Conservation (phyloP, 2,797 vertebrate genomes). For the Manis javanica region DNA sequence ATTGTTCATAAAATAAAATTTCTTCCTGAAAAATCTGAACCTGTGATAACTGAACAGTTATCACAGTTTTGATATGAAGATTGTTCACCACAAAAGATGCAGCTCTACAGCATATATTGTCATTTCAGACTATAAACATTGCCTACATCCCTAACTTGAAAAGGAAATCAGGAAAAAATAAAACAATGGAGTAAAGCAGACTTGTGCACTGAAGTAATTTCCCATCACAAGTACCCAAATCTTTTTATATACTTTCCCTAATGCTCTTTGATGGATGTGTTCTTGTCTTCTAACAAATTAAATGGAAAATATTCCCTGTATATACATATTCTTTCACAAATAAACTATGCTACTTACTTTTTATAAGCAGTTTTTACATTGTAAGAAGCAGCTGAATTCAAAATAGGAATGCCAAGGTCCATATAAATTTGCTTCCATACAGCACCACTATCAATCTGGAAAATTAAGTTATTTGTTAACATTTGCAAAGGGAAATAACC, state of each 20-base stretch:
- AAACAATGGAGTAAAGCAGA: not conserved
- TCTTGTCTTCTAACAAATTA: constrained; percentile 10
- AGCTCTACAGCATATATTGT: not conserved
- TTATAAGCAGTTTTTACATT: constrained; percentile 99
- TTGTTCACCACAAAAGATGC: not conserved
- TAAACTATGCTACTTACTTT: constrained; percentile 91
- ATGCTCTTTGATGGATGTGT: not conserved
- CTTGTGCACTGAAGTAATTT: not conserved
- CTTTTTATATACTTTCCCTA: not conserved
- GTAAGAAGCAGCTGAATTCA: constrained; percentile 99
- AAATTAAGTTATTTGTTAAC: constrained; percentile 80
- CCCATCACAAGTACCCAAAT: not conserved
- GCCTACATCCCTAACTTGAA: not conserved
- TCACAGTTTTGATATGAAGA: not conserved
- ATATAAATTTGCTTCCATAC: constrained; percentile 99
- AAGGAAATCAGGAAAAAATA: not conserved
- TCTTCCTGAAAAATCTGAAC: not conserved
- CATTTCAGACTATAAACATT: not conserved
- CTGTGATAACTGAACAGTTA: not conserved
- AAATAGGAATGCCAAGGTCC: constrained; percentile 98
- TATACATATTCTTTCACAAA: constrained; percentile 41
- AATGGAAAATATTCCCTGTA: constrained; percentile 16
- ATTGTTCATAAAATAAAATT: constrained; percentile 9
- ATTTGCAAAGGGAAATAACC: constrained; percentile 52
- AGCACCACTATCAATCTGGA: constrained; percentile 96